These are phyloP conservation scores for Intellagama lesueurii DNA, from an alignment of 2,797 vertebrate genomes.

Conservation along the genomic window DNA sequence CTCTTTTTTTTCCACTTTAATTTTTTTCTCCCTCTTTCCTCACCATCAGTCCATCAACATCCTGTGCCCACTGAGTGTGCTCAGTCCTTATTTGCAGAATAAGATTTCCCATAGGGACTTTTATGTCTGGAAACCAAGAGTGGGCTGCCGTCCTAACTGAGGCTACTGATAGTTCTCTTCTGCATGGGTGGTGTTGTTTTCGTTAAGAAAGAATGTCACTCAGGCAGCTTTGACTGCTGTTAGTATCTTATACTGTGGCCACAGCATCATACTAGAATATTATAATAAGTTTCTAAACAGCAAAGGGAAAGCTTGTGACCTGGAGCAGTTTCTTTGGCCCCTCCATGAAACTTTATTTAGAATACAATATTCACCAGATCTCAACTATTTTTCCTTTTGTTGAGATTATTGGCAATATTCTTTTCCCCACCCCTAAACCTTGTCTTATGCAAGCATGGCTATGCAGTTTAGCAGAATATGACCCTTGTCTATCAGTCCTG, in stretches of 20 bases:
- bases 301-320: background rate
- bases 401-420: conserved; percentile 1
- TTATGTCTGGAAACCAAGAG: background rate
- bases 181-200: background rate
- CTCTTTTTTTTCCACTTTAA: background rate
- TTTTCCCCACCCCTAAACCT: background rate
- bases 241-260: background rate
- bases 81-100: background rate
- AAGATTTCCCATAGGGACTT: background rate
- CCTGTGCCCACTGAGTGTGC: no score
- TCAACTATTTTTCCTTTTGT: background rate
- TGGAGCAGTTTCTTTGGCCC: background rate
- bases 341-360: background rate
- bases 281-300: background rate
- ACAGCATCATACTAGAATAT: no score
- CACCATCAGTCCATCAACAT: no score
- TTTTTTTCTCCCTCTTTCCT: background rate
- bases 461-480: conserved; percentile 25
- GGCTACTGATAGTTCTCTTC: background rate
- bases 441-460: background rate
- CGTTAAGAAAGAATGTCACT: background rate
- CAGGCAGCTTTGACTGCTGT: background rate
- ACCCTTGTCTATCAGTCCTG: background rate
- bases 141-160: no score
- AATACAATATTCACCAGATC: background rate